phyloP scores from a whole-genome alignment of 2,113 vertebrate genomes.

The Salvator merianae region DNA sequence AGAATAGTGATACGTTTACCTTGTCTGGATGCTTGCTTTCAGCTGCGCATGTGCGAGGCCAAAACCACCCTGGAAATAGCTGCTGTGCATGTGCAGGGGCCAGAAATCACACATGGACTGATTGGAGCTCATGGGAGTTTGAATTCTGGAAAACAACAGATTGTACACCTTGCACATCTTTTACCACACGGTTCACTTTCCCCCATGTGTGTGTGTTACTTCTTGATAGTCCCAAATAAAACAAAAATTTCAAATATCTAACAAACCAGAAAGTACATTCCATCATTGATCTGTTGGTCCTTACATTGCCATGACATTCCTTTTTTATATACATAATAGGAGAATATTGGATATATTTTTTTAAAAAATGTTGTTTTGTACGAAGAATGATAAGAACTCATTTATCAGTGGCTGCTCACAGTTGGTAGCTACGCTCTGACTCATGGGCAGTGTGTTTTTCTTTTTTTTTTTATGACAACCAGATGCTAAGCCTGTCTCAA shows the following conservation, averaged over 20 bases:
- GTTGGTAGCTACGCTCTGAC: slow-evolving; percentile 68
- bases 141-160: neutral
- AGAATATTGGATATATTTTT: slow-evolving; percentile 2
- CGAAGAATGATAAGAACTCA: slow-evolving; percentile 45
- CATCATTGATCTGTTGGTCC: neutral
- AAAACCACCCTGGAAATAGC: too few relatives aligned
- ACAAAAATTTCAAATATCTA: neutral
- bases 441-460: slow-evolving; percentile 50
- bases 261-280: neutral
- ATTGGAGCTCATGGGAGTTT: neutral
- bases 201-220: neutral
- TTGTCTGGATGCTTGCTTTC: too few relatives aligned
- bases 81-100: too few relatives aligned
- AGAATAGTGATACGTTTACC: too few relatives aligned
- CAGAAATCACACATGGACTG: too few relatives aligned
- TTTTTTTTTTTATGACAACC: slow-evolving; percentile 70
- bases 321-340: neutral
- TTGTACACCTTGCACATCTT: neutral
- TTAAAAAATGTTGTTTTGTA: too few relatives aligned
- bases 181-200: neutral
- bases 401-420: slow-evolving; percentile 59
- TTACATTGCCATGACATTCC: neutral
- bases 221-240: neutral
- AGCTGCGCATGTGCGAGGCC: too few relatives aligned
- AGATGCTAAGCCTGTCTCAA: slow-evolving; percentile 70